These are phyloP conservation scores for Pyrrhura leucotis DNA, from an alignment of 2,797 vertebrate genomes.

Conservation along the genomic window DNA sequence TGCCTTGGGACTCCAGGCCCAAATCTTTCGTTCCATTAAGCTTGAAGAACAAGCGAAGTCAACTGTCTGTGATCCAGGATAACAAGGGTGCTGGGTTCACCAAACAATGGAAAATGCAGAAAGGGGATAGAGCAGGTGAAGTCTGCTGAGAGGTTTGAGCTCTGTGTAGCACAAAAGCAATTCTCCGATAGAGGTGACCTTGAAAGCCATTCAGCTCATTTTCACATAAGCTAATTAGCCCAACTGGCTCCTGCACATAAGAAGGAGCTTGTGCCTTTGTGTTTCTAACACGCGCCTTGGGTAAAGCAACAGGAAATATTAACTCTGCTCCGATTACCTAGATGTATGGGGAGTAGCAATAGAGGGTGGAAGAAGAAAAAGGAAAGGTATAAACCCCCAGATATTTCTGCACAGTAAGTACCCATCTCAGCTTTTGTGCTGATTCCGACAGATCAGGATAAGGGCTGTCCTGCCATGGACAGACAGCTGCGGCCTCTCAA, in stretches of 20 bases:
- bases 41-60: not conserved
- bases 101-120: not conserved
- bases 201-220: slow-evolving; percentile 38
- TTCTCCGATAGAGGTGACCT: slow-evolving; percentile 24
- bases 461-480: not conserved
- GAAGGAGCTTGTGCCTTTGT: not conserved
- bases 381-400: not conserved
- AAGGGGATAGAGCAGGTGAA: not conserved
- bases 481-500: not conserved
- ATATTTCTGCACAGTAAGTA: not conserved
- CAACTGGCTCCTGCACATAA: not conserved
- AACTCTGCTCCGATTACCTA: not conserved
- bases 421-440: not conserved
- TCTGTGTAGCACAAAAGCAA: slow-evolving; percentile 14
- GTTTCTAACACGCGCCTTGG: not conserved
- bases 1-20: accelerated
- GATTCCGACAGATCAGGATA: not conserved
- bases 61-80: not conserved
- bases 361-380: not conserved
- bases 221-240: not conserved
- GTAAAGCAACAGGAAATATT: not conserved
- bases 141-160: not conserved
- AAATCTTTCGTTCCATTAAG: not conserved
- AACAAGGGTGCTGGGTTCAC: not conserved
- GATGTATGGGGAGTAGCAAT: not conserved